Evolutionary conservation across 1,140 invertebrate species (phyloP).

Genomic region (Apis laboriosa): DNA sequence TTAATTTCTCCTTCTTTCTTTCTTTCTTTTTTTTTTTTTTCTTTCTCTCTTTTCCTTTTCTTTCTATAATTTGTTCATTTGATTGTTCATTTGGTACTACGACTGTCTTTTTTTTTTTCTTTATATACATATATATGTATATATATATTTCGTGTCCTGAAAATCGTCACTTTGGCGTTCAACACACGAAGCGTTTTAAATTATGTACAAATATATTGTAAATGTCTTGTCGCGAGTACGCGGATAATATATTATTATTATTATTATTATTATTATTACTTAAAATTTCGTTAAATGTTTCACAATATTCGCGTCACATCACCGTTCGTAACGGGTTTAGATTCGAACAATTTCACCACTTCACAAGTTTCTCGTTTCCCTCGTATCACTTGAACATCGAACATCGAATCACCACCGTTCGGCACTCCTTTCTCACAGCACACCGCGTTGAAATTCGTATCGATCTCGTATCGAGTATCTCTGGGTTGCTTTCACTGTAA

Average conservation of each 20-base stretch:
- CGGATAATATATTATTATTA: neutral
- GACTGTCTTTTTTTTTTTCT: neutral
- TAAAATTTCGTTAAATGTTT: conserved; percentile 8
- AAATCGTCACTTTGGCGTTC: conserved; percentile 25
- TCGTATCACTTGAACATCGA: conserved; percentile 40
- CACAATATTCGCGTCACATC: neutral
- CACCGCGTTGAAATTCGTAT: conserved; percentile 71
- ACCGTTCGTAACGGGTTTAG: conserved; percentile 17
- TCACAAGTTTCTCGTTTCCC: conserved; percentile 10
- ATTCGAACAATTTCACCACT: conserved; percentile 44
- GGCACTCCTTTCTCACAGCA: conserved; percentile 55
- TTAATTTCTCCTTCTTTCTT: neutral
- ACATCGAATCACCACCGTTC: conserved; percentile 36
- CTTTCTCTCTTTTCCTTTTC: neutral
- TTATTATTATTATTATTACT: neutral
- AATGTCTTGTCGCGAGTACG: conserved; percentile 5
- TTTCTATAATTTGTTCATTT: neutral
- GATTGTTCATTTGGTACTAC: neutral
- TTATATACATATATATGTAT: too few species aligned
- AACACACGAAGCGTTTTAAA: conserved; percentile 28
- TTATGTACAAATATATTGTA: conserved; percentile 46
- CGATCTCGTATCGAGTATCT: conserved; percentile 56
- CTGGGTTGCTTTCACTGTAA: conserved; percentile 76
- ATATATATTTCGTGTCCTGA: neutral
- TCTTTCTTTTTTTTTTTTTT: neutral